Percentiles rank a stretch among this genome's conserved stretches.
Conservation (phyloP, 2,888 invertebrate species). For the Choreutis nemorana region DNA sequence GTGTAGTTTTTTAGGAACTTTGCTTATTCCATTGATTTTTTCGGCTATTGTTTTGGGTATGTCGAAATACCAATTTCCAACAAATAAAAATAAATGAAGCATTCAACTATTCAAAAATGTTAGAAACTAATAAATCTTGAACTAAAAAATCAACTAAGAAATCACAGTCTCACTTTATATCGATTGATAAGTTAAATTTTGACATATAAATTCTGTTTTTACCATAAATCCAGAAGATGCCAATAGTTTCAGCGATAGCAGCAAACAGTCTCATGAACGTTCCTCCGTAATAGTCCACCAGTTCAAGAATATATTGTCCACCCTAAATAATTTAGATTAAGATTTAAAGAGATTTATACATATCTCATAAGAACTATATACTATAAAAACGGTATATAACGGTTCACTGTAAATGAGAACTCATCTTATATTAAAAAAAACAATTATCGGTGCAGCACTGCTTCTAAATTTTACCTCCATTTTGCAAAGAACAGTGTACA, state of each 20-base stretch:
- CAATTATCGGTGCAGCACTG: too few species aligned
- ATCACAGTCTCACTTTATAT: not conserved
- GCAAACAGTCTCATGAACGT: slow-evolving; percentile 77
- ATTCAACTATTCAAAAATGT: not conserved
- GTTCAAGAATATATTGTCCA: slow-evolving; percentile 75
- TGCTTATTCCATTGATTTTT: not conserved
- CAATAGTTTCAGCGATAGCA: slow-evolving; percentile 73
- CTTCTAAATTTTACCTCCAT: too few species aligned
- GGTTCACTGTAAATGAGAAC: too few species aligned
- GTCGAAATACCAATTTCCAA: not conserved
- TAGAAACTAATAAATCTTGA: not conserved
- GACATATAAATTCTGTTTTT: not conserved
- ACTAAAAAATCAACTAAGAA: not conserved
- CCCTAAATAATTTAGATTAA: slow-evolving; percentile 60
- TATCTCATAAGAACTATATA: not conserved
- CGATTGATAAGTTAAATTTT: not conserved
- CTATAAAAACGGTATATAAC: too few species aligned
- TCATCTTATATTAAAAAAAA: too few species aligned
- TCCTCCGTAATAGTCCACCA: slow-evolving; percentile 81
- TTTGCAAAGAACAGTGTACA: too few species aligned
- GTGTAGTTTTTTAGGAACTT: too few species aligned
- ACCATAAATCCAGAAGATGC: slow-evolving; percentile 83
- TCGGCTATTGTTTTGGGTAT: not conserved
- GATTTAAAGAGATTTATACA: not conserved
- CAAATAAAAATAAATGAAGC: not conserved